Base-by-base conservation (phyloP, 2,113 vertebrate genomes). In the Gila orcuttii region DNA sequence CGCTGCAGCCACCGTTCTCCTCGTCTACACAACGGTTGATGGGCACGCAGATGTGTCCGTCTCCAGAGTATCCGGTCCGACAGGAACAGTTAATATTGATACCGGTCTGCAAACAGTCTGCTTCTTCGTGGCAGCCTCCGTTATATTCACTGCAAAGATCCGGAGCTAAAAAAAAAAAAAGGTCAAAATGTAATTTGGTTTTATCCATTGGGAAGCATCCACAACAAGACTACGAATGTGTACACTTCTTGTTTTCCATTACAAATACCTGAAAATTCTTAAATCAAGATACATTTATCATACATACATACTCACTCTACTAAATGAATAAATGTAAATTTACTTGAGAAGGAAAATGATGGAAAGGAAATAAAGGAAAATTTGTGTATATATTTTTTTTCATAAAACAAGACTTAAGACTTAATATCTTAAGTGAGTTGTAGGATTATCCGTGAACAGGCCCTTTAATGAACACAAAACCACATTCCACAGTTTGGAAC, bases 1-100 rank as follows among this genome's bases (percentile, higher is more conserved):
- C 97, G 0, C 96, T 97, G 92, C 97, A 98, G 80, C 95, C 96
- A 0, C 97, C 97, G 0, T 96, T 97, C 1, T 15, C 36, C 86
- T 96, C 94, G 1, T 93, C 92, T 3, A 90, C 88, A 82, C 97
- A 98, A 86, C 92, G 93, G 93, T 97, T 93, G 25, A 96, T 93
- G 25, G 96, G 93, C 31, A 89, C 86, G 74, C 97, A 98, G 88
- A 88, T 89, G 86, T 86, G 92, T 39, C 97, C 97, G 0, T 98
- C 97, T 0, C 97, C 97, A n/a, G 93, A 88, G 39, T 97, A 96
- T 90, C 91, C 93, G 0, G 84, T 50, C 3, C 71, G 92, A 90
- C 97, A 98, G 60, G 91, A 87, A 59, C 97, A 98, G 89, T 86
- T 94, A 82, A 96, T 90, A 0, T 60, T 73, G 10, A 93, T 80